These are phyloP conservation scores for Typhlichthys eigenmanni DNA, from an alignment of 2,797 vertebrate species.

Conservation along the genomic window DNA sequence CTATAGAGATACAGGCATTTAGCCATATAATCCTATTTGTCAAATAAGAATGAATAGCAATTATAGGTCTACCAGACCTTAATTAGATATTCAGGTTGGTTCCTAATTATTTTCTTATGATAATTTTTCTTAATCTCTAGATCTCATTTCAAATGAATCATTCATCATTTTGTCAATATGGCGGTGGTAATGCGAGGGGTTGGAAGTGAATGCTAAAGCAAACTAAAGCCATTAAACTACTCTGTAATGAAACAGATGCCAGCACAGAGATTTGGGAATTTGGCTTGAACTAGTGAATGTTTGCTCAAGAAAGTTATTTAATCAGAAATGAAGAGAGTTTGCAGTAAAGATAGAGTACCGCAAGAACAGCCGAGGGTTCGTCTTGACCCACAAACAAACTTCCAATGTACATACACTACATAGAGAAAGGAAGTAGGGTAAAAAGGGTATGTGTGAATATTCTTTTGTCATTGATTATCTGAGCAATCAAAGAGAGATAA, in stretches of 20 bases:
- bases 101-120: background rate
- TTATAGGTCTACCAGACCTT: background rate
- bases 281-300: constrained; percentile 36
- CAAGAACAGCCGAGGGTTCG: constrained; percentile 35
- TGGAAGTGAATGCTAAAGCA: constrained; percentile 24
- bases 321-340: constrained; percentile 17
- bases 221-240: constrained; percentile 27
- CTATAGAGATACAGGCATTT: too few relatives aligned
- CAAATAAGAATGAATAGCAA: background rate
- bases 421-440: background rate
- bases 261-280: constrained; percentile 22
- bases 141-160: background rate
- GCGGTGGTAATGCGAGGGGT: constrained; percentile 6
- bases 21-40: background rate
- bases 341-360: background rate
- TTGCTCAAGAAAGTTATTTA: constrained; percentile 30
- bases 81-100: background rate
- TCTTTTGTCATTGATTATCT: background rate
- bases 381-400: constrained; percentile 20
- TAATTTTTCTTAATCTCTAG: background rate
- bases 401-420: constrained; percentile 16
- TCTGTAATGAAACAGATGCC: constrained; percentile 22
- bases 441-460: background rate
- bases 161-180: background rate
- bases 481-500: too few relatives aligned